Percentiles rank a stretch among this genome's conserved stretches.
phyloP scores from a whole-genome alignment of 2,113 vertebrate genomes.

The Mesembrinibis cayennensis region DNA sequence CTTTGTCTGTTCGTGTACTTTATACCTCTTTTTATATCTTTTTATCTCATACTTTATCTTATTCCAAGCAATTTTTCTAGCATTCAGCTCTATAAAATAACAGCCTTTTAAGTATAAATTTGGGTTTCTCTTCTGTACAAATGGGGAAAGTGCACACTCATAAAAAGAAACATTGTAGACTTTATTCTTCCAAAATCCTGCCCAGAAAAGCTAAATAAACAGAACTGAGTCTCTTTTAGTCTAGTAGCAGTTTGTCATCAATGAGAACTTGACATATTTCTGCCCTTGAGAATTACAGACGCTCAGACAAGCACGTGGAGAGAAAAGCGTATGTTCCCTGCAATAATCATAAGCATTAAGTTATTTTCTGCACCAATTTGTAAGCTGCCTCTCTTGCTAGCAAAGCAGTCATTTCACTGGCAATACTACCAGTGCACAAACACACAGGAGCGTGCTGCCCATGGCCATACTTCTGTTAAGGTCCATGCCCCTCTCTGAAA shows the following conservation, averaged over 20 bases:
- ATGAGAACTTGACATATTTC: neutral
- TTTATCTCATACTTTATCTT: slow-evolving; percentile 29
- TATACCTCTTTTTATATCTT: neutral
- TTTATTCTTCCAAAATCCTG: neutral
- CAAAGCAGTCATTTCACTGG: neutral
- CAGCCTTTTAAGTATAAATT: neutral
- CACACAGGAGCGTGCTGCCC: accelerated
- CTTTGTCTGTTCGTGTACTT: neutral
- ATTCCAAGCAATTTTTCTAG: neutral
- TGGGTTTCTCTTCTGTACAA: neutral
- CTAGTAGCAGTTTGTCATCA: neutral
- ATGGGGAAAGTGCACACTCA: neutral
- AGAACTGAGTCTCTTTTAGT: neutral
- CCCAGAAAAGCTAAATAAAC: slow-evolving; percentile 4
- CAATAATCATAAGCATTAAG: neutral
- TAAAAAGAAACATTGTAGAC: neutral
- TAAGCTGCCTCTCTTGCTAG: neutral
- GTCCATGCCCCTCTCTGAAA: neutral
- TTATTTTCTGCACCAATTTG: neutral
- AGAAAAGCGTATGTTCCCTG: accelerated
- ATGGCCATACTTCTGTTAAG: neutral
- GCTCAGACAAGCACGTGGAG: neutral
- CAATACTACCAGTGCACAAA: neutral
- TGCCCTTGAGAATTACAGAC: neutral
- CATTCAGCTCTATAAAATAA: neutral